Evolutionary conservation across 2,888 invertebrate genomes (phyloP).

Genomic region (Meiosimyza platycephala): DNA sequence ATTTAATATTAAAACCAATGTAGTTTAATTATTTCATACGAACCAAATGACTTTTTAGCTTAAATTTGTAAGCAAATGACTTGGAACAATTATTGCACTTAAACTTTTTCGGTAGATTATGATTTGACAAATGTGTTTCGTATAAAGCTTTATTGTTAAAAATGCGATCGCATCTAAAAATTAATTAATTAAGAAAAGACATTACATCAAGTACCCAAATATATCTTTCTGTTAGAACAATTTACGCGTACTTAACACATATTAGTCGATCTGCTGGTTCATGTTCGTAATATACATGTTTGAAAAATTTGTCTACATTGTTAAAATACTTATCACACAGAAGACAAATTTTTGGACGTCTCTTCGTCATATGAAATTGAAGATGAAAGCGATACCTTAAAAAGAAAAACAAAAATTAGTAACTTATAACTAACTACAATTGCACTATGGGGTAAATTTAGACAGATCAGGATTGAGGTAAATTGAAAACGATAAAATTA

Average conservation of each 20-base stretch:
- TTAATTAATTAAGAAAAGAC: not conserved
- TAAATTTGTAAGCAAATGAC: constrained; percentile 49
- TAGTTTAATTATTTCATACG: constrained; percentile 13
- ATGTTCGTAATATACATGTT: constrained; percentile 62
- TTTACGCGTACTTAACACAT: constrained; percentile 50
- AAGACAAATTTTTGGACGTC: constrained; percentile 60
- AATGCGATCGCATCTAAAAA: constrained; percentile 59
- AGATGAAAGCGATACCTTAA: constrained; percentile 62
- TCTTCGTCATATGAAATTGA: constrained; percentile 62
- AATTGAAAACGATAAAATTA: too few species aligned
- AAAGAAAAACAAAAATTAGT: not conserved
- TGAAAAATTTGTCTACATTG: constrained; percentile 60
- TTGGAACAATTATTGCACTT: constrained; percentile 49
- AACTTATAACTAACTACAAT: not conserved
- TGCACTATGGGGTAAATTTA: too few species aligned
- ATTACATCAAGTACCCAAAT: not conserved
- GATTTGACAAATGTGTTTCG: constrained; percentile 51
- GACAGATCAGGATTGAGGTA: too few species aligned
- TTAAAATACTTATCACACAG: constrained; percentile 57
- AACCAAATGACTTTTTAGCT: constrained; percentile 57
- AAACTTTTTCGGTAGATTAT: constrained; percentile 46
- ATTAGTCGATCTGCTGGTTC: constrained; percentile 52
- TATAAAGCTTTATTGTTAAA: constrained; percentile 47
- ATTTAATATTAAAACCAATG: not conserved
- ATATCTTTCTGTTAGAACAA: not conserved